phyloP scores from a whole-genome alignment of 2,888 invertebrate genomes.

The Boloria euphrosyne region DNA sequence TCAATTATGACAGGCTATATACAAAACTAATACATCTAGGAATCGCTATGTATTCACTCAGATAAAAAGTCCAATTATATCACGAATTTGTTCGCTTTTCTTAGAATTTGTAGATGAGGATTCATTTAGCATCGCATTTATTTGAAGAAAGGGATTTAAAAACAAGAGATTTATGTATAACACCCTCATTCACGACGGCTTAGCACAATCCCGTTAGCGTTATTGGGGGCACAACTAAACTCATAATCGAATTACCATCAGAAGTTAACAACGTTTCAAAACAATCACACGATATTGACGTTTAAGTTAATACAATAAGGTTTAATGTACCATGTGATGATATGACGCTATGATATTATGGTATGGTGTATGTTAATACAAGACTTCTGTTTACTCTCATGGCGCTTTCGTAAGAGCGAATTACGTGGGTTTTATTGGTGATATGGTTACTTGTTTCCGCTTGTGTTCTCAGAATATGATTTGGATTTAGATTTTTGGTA shows the following conservation, averaged over 20 bases:
- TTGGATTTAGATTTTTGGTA: background rate
- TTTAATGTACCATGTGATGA: slow-evolving; percentile 21
- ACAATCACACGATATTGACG: slow-evolving; percentile 33
- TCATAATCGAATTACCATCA: slow-evolving; percentile 68
- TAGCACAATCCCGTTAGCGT: slow-evolving; percentile 61
- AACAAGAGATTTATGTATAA: slow-evolving; percentile 37
- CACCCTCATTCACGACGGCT: slow-evolving; percentile 40
- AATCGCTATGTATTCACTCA: background rate
- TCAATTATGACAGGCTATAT: too few relatives aligned
- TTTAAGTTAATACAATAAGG: slow-evolving; percentile 31
- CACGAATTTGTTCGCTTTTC: background rate
- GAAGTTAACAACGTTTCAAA: slow-evolving; percentile 47
- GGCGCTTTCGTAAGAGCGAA: slow-evolving; percentile 51
- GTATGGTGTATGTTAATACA: slow-evolving; percentile 32
- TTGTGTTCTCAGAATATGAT: slow-evolving; percentile 1
- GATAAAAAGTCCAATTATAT: background rate
- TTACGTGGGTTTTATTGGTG: slow-evolving; percentile 42
- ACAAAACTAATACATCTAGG: too few relatives aligned
- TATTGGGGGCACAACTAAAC: slow-evolving; percentile 66
- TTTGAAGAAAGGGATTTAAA: slow-evolving; percentile 25
- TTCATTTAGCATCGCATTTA: background rate
- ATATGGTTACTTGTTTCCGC: slow-evolving; percentile 31
- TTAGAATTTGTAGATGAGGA: slow-evolving; percentile 1
- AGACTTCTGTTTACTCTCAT: slow-evolving; percentile 46
- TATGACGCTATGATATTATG: slow-evolving; percentile 17